Evolutionary conservation across 2,888 invertebrate genomes (phyloP), one percentile per base, ranked within the genome.

Genomic region (Parapristionchus giblindavisi): DNA sequence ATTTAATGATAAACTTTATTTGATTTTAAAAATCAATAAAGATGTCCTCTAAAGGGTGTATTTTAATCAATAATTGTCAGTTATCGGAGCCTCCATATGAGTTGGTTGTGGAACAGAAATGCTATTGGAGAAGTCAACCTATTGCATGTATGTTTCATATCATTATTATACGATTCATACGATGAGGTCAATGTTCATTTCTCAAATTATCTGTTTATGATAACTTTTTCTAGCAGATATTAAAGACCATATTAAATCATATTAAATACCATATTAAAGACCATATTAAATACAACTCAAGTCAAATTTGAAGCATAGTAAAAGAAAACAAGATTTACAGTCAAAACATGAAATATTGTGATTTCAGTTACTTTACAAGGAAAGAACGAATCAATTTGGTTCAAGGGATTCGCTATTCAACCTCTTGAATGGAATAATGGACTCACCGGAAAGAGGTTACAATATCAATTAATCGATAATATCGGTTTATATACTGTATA

Each of bases 361-460:
- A 27, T 79, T 84, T 34, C 76, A 84, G 86, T 87, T 51, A 84
- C 84, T 27, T 76, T 87, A 6, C 84, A 80, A 77, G 87, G 87
- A 17, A 83, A 81, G 60, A 83, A 84, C 58, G 83, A 84, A 48
- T 79, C 82, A 1, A 76, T 82, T 17, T 79, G 84, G 79, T 87
- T 85, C 81, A 87, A 85, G 75, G 87, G 87, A 38, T 87, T 87
- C 75, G 85, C 83, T 3, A 84, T 87, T 58, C 87, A 87, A 61
- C 86, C 87, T 1, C 77, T 84, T 65, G 80, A 83, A 65, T 87
- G 80, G 79, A 81, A 82, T 60, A 85, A 86, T n/a, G 77, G 81
- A 56, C 79, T 78, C 52, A 70, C 78, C n/a, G 85, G 85, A 72
- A 66, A 77, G 34, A 77, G 84, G 84, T 83, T n/a, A 52, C 70